Evolutionary conservation across 2,888 invertebrate species (phyloP).

Genomic region (Parochlus steinenii): DNA sequence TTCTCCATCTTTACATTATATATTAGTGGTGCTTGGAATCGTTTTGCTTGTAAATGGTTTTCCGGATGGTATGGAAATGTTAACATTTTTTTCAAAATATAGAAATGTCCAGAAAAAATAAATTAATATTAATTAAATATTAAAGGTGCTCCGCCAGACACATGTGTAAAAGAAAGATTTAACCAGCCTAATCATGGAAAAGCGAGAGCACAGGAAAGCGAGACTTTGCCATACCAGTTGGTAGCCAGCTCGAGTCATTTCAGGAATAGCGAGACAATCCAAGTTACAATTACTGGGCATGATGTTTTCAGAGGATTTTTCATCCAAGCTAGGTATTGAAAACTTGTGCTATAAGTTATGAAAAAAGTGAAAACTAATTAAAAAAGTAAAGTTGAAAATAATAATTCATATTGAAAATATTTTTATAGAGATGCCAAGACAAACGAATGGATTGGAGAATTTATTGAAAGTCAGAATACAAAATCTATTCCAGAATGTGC

Average conservation of each 20-base stretch:
- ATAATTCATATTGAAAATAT: too few species aligned
- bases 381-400: too few species aligned
- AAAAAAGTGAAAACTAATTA: too few species aligned
- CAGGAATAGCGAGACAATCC: slow-evolving; percentile 47
- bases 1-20: too few species aligned
- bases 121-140: not conserved
- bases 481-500: slow-evolving; percentile 63
- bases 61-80: too few species aligned
- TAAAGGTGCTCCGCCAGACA: slow-evolving; percentile 56
- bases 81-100: too few species aligned
- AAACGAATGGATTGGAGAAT: slow-evolving; percentile 58
- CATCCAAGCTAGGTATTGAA: slow-evolving; percentile 62
- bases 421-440: slow-evolving; percentile 51
- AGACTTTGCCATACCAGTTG: slow-evolving; percentile 49
- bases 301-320: slow-evolving; percentile 67
- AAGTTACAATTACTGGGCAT: slow-evolving; percentile 40
- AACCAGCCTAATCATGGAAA: slow-evolving; percentile 67
- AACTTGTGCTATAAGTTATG: too few species aligned
- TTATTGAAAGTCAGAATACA: slow-evolving; percentile 56
- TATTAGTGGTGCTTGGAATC: too few species aligned
- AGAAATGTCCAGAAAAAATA: too few species aligned
- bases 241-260: slow-evolving; percentile 46
- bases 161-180: slow-evolving; percentile 56
- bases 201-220: slow-evolving; percentile 44
- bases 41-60: not conserved